Base-by-base conservation (phyloP, 2,797 vertebrate genomes). In the Microhierax caerulescens region DNA sequence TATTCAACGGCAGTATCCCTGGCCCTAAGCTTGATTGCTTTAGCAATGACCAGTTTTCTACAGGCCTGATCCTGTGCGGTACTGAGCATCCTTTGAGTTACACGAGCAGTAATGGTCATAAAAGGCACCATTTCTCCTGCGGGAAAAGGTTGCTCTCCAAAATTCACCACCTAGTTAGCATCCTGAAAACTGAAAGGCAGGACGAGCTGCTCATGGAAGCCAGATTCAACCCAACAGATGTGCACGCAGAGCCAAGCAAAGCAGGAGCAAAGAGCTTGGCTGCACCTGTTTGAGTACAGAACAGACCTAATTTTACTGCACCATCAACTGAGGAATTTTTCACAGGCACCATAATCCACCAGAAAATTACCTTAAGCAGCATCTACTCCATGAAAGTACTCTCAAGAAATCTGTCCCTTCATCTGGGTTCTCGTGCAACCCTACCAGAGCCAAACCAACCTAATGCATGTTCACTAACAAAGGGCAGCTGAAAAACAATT, bases 331-430 rank as follows among this genome's bases (percentile, higher is more conserved):
- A 96, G 94, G 94, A 94, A 92, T 96, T 96, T 95, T 95, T 95
- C 94, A 95, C 94, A 94, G 96, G 88, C 93, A 89, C 56, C 73
- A 8, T 88, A 97, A 96, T 95, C 92, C 91, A 93, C 87, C 93
- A 91, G 92, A 95, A 96, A 96, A 96, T 95, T 41, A 95, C 81
- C 93, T 80, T 93, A 96, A 97, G 84, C 68, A 91, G 78, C 74
- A 68, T 74, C 95, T 91, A 88, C 85, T 85, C 92, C 81, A 94
- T 85, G 90, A 89, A 90, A 95, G 86, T 9, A 85, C 80, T 88
- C 92, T 95, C 73, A 86, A 95, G 84, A 93, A 95, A 93, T 96
- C 63, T 16, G 45, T 54, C 86, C 75, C 93, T 94, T 93, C 85
- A 82, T 74, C 80, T 63, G 74, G 80, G 68, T 93, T 94, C 83